These are phyloP conservation scores for Trachelipus rathkii DNA, from an alignment of 1,140 invertebrate genomes.

Conservation along the genomic window DNA sequence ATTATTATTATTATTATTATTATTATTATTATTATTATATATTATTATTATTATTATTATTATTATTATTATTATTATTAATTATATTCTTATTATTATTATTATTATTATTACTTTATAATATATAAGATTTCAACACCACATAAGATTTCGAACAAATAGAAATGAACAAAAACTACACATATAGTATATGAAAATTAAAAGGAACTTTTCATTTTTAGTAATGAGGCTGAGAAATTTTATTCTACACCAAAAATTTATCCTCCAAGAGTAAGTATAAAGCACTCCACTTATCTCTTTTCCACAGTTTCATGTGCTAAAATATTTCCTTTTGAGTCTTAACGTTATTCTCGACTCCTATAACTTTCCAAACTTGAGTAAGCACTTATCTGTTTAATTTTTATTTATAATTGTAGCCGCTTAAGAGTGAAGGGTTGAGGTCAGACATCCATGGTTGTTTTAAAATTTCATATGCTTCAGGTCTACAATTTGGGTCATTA, in stretches of 20 bases:
- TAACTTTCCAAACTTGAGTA: not conserved
- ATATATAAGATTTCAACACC: too few species aligned
- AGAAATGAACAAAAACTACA: too few species aligned
- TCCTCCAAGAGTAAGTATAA: not conserved
- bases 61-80: too few species aligned
- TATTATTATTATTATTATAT: too few species aligned
- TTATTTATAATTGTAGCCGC: not conserved
- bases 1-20: too few species aligned
- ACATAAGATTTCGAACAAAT: too few species aligned
- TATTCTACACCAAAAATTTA: not conserved
- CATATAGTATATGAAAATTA: too few species aligned
- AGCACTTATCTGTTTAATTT: not conserved
- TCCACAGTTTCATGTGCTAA: not conserved
- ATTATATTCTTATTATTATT: too few species aligned
- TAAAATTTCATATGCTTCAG: not conserved
- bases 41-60: too few species aligned
- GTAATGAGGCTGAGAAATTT: too few species aligned
- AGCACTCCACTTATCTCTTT: not conserved
- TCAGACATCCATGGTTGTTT: not conserved
- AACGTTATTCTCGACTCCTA: not conserved
- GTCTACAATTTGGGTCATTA: not conserved
- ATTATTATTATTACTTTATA: too few species aligned
- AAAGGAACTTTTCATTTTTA: too few species aligned
- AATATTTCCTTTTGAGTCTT: not conserved
- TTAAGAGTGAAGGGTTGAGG: not conserved